Evolutionary conservation across 2,888 invertebrate species (phyloP), one percentile per base, ranked within the genome.

Genomic region (Scrobipalpa costella): DNA sequence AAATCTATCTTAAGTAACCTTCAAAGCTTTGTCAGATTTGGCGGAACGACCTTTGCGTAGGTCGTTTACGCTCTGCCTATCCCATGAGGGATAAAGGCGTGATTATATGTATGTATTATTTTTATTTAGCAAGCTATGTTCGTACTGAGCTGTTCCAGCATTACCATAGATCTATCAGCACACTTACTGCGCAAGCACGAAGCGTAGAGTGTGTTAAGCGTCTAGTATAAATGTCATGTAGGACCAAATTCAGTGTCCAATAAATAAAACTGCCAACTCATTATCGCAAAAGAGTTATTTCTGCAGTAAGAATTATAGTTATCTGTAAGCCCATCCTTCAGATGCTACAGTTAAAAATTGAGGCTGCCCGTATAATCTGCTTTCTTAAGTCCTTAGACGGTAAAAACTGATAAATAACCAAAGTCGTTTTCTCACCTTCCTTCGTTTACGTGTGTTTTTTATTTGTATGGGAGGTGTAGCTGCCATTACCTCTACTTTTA

Each of bases 401-500:
- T 62, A 66, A 66, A 68, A 65, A 66, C 64, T 63, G 65, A 68
- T 70, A 70, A 68, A 66, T 67, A 57, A 66, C 63, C 27, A 33
- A 60, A 63, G 61, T 63, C 58, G 63, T 64, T 57, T 64, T 63
- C 64, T 61, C 64, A 61, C 63, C 57, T 60, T 63, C 57, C 63
- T 57, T 63, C 52, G 63, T 64, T 66, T 61, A 62, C 62, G 27
- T 47, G 52, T 47, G n/a, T 40, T 49, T 55, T 63, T 63, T 65
- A 21, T 63, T 27, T 62, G 33, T 11, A 36, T 34, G 57, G n/a
- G 27, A 58, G 50, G 57, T 34, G 60, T 9, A 11, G 63, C 21
- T 19, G 57, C 64, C 57, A 61, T 64, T 61, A 61, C 36, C 49
- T 61, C 33, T 64, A 57, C 61, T 64, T 55, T 61, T 44, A 57